Evolutionary conservation across 1,140 invertebrate species (phyloP).

Genomic region (Drosophila guanche): DNA sequence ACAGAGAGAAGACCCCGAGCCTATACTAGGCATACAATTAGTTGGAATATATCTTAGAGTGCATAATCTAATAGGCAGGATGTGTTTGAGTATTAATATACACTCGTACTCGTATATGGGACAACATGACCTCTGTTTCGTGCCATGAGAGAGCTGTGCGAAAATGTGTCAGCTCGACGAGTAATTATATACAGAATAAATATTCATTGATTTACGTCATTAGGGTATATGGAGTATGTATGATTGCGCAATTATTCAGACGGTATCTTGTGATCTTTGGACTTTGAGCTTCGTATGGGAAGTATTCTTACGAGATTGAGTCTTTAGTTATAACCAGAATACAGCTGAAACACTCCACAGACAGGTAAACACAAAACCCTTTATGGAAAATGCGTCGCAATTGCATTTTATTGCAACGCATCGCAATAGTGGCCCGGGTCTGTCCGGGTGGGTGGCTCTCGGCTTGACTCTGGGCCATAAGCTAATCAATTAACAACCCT

Average conservation of each 20-base stretch:
- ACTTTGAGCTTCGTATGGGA: constrained; percentile 51
- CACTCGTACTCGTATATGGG: neutral
- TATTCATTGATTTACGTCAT: constrained; percentile 42
- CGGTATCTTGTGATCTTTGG: constrained; percentile 50
- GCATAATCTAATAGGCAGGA: constrained; percentile 30
- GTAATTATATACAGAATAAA: too few species aligned
- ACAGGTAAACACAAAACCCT: constrained; percentile 5
- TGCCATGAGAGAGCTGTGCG: constrained; percentile 14
- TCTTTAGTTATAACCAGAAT: too few species aligned
- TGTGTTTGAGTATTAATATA: constrained; percentile 15
- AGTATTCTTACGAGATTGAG: constrained; percentile 2
- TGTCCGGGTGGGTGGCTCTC: too few species aligned
- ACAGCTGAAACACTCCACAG: neutral
- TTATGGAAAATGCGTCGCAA: constrained; percentile 33
- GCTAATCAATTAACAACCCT: constrained; percentile 64
- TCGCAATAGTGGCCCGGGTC: constrained; percentile 8
- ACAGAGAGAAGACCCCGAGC: neutral
- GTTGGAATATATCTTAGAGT: constrained; percentile 16
- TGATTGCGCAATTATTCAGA: constrained; percentile 40
- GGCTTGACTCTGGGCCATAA: constrained; percentile 27
- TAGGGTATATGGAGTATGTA: constrained; percentile 13
- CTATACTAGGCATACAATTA: constrained; percentile 1
- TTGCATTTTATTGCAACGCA: constrained; percentile 43
- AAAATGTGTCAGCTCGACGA: constrained; percentile 27
- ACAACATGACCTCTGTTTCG: constrained; percentile 12